Conservation (phyloP, 2,888 invertebrate species). For the Villa cingulata region DNA sequence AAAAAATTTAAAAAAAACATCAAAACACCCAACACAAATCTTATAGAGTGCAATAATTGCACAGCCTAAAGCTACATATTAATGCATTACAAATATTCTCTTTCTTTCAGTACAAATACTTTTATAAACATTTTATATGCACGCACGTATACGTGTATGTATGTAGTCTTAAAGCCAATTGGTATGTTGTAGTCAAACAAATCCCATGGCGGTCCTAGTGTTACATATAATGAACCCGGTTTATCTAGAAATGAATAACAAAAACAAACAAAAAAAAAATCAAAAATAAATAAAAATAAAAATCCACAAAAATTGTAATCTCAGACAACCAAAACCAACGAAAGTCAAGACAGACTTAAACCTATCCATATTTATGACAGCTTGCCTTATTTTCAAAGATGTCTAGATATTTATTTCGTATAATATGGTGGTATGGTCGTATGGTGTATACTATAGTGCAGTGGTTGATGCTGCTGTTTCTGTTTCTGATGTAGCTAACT, state of each 20-base stretch:
- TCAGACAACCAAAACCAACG: slow-evolving; percentile 2
- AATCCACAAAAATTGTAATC: background rate
- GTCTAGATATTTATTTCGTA: slow-evolving; percentile 7
- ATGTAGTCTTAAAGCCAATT: background rate
- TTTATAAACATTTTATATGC: background rate
- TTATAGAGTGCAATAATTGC: background rate
- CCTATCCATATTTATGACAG: slow-evolving; percentile 14
- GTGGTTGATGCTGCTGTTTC: background rate
- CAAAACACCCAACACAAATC: background rate
- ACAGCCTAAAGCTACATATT: slow-evolving; percentile 2
- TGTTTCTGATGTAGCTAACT: background rate
- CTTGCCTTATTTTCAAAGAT: slow-evolving; percentile 10
- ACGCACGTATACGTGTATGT: background rate
- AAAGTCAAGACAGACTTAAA: slow-evolving; percentile 1
- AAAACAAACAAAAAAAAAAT: no score
- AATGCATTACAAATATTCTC: no score
- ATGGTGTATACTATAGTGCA: no score
- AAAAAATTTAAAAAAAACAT: no score
- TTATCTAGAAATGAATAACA: background rate
- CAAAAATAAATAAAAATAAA: background rate
- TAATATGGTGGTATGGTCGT: slow-evolving; percentile 7
- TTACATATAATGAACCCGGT: background rate
- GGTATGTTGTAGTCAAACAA: background rate
- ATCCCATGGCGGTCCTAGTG: background rate
- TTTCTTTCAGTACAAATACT: no score